Percentiles rank a stretch among this genome's conserved stretches.
phyloP scores from a whole-genome alignment of 2,888 invertebrate genomes.

The Euzetes globulus region DNA sequence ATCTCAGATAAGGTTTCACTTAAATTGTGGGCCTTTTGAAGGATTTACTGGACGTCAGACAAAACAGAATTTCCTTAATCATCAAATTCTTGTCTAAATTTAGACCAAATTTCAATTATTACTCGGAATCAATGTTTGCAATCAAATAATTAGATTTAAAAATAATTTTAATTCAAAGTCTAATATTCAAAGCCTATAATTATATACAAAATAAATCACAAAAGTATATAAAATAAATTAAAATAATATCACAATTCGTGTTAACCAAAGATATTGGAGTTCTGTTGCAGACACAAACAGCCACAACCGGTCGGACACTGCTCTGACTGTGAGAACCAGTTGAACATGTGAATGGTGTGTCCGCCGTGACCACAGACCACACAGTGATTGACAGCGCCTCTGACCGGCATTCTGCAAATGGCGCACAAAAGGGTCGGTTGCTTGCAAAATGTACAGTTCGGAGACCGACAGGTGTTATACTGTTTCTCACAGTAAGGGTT shows the following conservation, averaged over 20 bases:
- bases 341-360: constrained; percentile 71
- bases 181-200: no score
- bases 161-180: no score
- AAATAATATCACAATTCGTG: not conserved
- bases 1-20: no score
- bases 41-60: no score
- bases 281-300: constrained; percentile 62
- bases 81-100: no score
- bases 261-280: not conserved
- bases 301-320: constrained; percentile 88
- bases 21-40: no score
- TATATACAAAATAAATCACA: no score
- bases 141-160: no score
- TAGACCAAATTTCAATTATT: no score
- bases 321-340: constrained; percentile 70
- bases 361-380: constrained; percentile 87
- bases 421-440: constrained; percentile 68
- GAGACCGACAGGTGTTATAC: constrained; percentile 19
- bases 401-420: constrained; percentile 75
- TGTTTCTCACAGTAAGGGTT: constrained; percentile 62
- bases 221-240: not conserved
- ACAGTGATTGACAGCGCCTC: constrained; percentile 74
- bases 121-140: no score
- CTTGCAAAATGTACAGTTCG: constrained; percentile 62
- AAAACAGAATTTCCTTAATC: no score